These are phyloP conservation scores for Lasioglossum albipes DNA, from an alignment of 1,140 invertebrate species.

Conservation along the genomic window DNA sequence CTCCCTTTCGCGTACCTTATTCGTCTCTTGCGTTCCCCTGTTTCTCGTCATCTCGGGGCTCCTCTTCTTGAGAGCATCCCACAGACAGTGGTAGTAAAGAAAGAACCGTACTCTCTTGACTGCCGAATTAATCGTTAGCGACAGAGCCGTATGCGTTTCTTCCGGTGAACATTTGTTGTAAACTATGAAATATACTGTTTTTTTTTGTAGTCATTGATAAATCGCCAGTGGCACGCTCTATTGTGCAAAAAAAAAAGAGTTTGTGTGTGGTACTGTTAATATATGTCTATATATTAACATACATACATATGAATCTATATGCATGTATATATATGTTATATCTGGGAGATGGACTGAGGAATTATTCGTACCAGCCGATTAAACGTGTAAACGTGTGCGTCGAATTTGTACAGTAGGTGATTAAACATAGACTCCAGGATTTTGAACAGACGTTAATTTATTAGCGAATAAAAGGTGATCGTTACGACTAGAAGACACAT, in stretches of 20 bases:
- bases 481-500: slow-evolving; percentile 52
- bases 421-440: slow-evolving; percentile 66
- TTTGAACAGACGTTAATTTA: slow-evolving; percentile 72
- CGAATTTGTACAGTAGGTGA: slow-evolving; percentile 72
- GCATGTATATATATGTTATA: slow-evolving; percentile 9
- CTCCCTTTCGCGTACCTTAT: slow-evolving; percentile 11
- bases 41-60: background rate
- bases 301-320: background rate
- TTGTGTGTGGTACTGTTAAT: slow-evolving; percentile 34
- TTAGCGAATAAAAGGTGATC: slow-evolving; percentile 70
- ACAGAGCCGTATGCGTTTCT: slow-evolving; percentile 16
- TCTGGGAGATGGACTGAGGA: slow-evolving; percentile 28
- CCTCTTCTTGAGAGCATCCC: background rate
- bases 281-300: background rate
- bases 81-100: background rate
- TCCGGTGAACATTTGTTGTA: slow-evolving; percentile 17
- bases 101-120: background rate
- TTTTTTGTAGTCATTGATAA: slow-evolving; percentile 2
- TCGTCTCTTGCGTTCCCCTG: background rate
- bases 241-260: slow-evolving; percentile 6
- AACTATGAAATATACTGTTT: background rate
- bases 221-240: background rate
- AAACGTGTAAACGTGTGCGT: slow-evolving; percentile 58
- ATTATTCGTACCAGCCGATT: slow-evolving; percentile 54
- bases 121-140: slow-evolving; percentile 31